Evolutionary conservation across 1,140 invertebrate genomes (phyloP).

Genomic region (Leptonema lineaticorne): DNA sequence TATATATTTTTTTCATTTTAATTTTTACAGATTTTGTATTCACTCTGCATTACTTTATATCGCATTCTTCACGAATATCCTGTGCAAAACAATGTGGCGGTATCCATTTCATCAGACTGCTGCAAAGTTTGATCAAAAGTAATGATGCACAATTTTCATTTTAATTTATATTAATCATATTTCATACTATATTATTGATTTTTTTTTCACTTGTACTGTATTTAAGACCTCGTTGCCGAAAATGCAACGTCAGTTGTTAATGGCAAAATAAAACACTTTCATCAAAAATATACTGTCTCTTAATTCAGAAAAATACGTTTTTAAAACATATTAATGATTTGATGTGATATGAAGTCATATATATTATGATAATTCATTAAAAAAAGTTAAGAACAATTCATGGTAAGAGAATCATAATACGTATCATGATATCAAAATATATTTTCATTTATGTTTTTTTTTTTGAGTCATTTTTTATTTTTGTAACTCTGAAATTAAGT

Average conservation of each 20-base stretch:
- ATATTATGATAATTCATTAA: background rate
- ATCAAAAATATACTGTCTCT: conserved; percentile 37
- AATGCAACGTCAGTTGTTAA: conserved; percentile 29
- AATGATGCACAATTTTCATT: conserved; percentile 18
- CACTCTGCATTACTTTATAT: conserved; percentile 23
- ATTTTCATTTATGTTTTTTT: background rate
- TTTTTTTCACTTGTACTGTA: conserved; percentile 39
- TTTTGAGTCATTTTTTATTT: conserved; percentile 12
- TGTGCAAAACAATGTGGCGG: conserved; percentile 3
- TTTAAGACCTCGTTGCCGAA: conserved; percentile 26
- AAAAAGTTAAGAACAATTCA: background rate
- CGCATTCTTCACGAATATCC: conserved; percentile 3
- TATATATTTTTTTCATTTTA: too few species aligned
- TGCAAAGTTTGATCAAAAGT: background rate
- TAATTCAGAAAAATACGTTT: conserved; percentile 27
- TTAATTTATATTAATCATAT: conserved; percentile 40
- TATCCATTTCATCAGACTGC: background rate
- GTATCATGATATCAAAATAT: background rate
- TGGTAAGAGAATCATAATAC: background rate
- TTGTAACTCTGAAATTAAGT: background rate
- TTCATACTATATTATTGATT: conserved; percentile 38
- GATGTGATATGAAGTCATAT: conserved; percentile 11
- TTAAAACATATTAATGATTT: background rate
- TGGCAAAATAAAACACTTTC: conserved; percentile 40
- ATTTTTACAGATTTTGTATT: conserved; percentile 25